Evolutionary conservation across 2,113 vertebrate species (phyloP).

Genomic region (Lepus americanus): DNA sequence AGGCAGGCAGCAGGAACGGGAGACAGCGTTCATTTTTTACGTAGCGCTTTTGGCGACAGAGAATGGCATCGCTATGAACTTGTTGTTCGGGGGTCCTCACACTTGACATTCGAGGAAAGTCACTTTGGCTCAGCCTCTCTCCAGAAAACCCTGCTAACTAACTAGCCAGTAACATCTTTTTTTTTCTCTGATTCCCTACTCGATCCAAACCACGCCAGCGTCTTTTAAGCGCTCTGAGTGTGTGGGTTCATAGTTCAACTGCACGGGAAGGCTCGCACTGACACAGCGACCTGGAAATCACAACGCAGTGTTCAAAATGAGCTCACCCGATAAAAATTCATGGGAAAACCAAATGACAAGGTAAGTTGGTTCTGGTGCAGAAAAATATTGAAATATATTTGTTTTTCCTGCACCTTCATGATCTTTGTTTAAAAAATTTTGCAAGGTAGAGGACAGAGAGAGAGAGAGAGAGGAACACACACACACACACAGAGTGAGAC

Average conservation of each 20-base stretch:
- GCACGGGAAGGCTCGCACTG: fast-evolving
- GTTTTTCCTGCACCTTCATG: no score
- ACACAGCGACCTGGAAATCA: not conserved
- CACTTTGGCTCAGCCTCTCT: not conserved
- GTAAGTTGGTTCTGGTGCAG: no score
- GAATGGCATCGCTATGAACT: slow-evolving; percentile 46
- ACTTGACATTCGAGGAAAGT: slow-evolving; percentile 46
- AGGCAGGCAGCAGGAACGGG: slow-evolving; percentile 35
- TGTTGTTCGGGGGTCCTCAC: not conserved
- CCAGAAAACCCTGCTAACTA: not conserved
- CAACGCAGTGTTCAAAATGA: not conserved
- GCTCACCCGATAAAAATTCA: no score
- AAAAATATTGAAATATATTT: no score
- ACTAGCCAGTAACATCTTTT: not conserved
- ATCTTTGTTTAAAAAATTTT: no score
- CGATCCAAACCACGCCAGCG: slow-evolving; percentile 22
- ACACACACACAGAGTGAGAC: no score
- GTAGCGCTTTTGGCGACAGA: slow-evolving; percentile 63
- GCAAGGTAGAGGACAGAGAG: no score
- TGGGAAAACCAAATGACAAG: no score
- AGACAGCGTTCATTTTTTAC: slow-evolving; percentile 73
- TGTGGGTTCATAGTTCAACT: not conserved
- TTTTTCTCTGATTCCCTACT: not conserved
- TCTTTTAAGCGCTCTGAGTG: not conserved
- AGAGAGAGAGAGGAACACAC: no score